These are phyloP conservation scores for Pseudotriccus pelzelni DNA, from an alignment of 2,797 vertebrate species.

Conservation along the genomic window DNA sequence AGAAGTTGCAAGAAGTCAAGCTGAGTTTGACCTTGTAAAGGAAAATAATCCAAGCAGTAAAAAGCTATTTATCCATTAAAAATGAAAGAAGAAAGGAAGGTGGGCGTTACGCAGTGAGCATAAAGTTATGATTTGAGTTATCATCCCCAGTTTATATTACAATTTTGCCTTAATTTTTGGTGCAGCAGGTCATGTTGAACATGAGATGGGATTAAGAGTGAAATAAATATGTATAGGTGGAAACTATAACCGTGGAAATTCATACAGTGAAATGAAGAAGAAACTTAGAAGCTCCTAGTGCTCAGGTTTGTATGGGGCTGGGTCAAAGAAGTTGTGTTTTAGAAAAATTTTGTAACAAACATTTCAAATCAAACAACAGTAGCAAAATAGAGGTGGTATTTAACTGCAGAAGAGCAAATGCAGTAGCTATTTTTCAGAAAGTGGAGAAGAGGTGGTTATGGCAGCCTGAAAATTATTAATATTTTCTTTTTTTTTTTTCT, in stretches of 20 bases:
- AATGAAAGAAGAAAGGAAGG: neutral
- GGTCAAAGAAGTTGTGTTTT: neutral
- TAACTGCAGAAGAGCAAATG: neutral
- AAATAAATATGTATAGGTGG: neutral
- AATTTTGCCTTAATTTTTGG: neutral
- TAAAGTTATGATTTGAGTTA: neutral
- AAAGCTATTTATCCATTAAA: neutral
- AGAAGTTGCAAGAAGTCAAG: conserved; percentile 11
- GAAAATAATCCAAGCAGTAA: neutral
- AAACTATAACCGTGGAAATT: neutral
- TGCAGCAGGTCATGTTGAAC: neutral
- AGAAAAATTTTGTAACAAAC: neutral
- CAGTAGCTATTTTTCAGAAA: neutral
- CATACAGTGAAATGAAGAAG: neutral
- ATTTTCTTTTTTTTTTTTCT: neutral
- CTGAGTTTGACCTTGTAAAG: conserved; percentile 30
- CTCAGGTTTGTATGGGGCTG: neutral
- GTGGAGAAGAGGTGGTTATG: neutral
- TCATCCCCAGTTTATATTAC: neutral
- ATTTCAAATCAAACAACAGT: neutral
- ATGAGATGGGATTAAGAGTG: neutral
- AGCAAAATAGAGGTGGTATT: neutral
- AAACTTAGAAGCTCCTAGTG: neutral
- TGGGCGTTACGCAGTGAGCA: neutral
- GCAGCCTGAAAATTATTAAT: neutral